Conservation (phyloP, 2,797 vertebrate species). For the Centropyge bicolor region DNA sequence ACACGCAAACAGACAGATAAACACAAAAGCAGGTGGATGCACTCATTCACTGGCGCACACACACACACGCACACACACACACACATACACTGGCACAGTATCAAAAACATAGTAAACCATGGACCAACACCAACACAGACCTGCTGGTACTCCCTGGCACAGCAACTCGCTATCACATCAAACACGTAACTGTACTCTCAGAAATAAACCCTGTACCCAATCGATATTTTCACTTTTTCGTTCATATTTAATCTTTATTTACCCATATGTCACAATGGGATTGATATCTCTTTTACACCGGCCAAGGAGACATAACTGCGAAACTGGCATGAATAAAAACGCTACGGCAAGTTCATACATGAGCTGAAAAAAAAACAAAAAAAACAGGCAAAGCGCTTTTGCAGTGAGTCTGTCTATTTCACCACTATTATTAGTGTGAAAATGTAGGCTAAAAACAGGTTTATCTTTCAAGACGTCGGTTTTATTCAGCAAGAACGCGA, state of each 20-base stretch:
- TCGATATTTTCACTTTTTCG: slow-evolving; percentile 67
- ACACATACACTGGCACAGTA: slow-evolving; percentile 66
- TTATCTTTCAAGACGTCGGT: background rate
- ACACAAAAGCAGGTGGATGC: slow-evolving; percentile 71
- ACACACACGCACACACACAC: slow-evolving; percentile 59
- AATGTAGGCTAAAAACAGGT: background rate
- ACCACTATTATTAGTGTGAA: background rate
- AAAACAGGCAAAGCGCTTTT: slow-evolving; percentile 6
- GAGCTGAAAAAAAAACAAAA: background rate
- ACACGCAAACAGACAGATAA: slow-evolving; percentile 59
- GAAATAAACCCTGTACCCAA: slow-evolving; percentile 66
- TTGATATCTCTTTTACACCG: slow-evolving; percentile 69
- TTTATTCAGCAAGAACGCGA: background rate
- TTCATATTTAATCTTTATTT: slow-evolving; percentile 75
- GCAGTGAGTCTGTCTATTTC: background rate
- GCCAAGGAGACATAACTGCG: slow-evolving; percentile 50
- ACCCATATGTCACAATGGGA: slow-evolving; percentile 56
- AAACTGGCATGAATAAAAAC: slow-evolving; percentile 62
- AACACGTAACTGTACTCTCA: slow-evolving; percentile 59
- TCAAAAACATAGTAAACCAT: slow-evolving; percentile 71
- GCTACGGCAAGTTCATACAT: slow-evolving; percentile 38
- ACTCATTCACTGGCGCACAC: slow-evolving; percentile 52
- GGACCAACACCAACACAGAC: slow-evolving; percentile 67
- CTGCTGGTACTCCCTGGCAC: slow-evolving; percentile 73
- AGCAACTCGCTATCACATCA: slow-evolving; percentile 62